These are phyloP conservation scores for Thymallus thymallus DNA, from an alignment of 2,113 vertebrate species.

Conservation along the genomic window DNA sequence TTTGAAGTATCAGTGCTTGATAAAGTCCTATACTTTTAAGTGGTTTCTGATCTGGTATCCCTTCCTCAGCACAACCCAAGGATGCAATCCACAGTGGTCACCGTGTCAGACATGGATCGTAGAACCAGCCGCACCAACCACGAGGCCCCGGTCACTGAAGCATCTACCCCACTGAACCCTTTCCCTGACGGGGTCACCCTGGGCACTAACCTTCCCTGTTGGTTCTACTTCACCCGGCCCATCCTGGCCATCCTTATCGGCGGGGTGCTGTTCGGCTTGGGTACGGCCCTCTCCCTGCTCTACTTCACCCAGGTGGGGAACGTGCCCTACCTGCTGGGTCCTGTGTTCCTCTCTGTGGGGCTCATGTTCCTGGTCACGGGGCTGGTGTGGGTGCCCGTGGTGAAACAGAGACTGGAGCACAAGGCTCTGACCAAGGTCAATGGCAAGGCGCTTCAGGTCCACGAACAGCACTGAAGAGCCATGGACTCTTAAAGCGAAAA, in stretches of 20 bases:
- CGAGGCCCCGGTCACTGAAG: background rate
- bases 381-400: conserved; percentile 29
- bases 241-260: conserved; percentile 12
- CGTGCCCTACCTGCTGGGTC: conserved; percentile 23
- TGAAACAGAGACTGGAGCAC: conserved; percentile 31
- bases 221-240: conserved; percentile 36
- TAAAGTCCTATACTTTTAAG: background rate
- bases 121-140: background rate
- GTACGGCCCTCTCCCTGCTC: conserved; percentile 16
- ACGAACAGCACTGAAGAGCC: background rate
- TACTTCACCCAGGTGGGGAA: conserved; percentile 29
- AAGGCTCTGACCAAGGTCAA: conserved; percentile 25
- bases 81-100: conserved; percentile 10
- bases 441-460: background rate
- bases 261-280: conserved; percentile 15
- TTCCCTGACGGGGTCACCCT: background rate
- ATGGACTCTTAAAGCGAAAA: background rate
- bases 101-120: background rate
- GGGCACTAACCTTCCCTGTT: conserved; percentile 13
- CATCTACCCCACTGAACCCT: background rate
- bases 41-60: background rate
- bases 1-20: background rate
- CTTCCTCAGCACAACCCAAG: background rate
- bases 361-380: conserved; percentile 47
- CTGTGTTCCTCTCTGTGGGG: conserved; percentile 25